Evolutionary conservation across 2,888 invertebrate genomes (phyloP), one percentile per base, ranked within the genome.

Genomic region (Hydrotaea diabolus): DNA sequence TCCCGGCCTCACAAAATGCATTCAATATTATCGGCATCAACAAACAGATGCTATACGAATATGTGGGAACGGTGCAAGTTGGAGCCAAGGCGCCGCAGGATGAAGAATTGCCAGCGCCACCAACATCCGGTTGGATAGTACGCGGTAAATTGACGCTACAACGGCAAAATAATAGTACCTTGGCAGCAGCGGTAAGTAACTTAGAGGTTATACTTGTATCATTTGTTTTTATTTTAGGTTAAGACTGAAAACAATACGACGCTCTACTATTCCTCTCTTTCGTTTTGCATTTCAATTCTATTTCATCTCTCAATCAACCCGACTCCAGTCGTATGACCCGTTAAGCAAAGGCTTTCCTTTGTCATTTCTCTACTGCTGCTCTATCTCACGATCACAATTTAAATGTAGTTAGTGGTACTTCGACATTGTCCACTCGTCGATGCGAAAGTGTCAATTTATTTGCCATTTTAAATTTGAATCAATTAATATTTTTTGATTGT

Each of bases 31-130:
- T 92, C 85, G 92, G 90, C 74, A 86, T 91, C 86, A 90, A 92
- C 86, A 91, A 91, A 87, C 92, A 92, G 89, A 91, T 92, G 90
- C 90, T 92, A n/a, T 92, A 92, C 87, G 92, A 92, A 82, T 92
- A 92, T 88, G 91, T 90, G 71, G 92, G 92, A 83, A 91, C 90
- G 79, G 92, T 92, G 46, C 89, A 90, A 21, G 92, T 92, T 46
- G 92, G 92, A 73, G 92, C 92, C 8, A 92, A 92, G 87, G 90
- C 92, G 46, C 92, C 92, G 82, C 89, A 90, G 85, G 92, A 92
- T 86, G 91, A 90, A 86, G 90, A 91, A 83, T 89, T 89, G 83
- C 89, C 91, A 71, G 88, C 90, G 43, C 91, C 92, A 53, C 92
- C 92, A 72, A 90, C 92, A 80, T 90, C 92, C 17, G 92, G 92